Conservation (phyloP, 1,140 invertebrate genomes). For the Pogonus chalceus region DNA sequence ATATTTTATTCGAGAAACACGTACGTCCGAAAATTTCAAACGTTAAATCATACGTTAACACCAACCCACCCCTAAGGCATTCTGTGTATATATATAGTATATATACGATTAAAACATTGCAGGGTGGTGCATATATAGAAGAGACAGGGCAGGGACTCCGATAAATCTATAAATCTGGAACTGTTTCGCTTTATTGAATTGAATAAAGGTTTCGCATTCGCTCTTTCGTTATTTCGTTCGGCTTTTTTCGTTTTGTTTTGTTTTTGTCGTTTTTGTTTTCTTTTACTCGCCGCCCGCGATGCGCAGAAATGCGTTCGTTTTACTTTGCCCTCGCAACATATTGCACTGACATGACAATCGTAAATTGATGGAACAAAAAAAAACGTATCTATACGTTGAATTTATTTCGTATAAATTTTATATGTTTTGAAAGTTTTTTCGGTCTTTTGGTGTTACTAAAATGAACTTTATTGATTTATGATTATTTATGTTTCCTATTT, state of each 20-base stretch:
- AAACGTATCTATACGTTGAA: background rate
- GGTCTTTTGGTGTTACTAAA: background rate
- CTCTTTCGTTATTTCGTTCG: background rate
- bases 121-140: background rate
- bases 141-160: background rate
- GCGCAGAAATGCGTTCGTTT: background rate
- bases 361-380: conserved; percentile 4
- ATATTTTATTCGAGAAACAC: background rate
- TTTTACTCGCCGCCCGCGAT: background rate
- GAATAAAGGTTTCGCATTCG: background rate
- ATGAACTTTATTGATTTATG: too few species aligned
- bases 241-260: background rate
- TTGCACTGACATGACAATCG: conserved; percentile 6
- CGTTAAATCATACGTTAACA: background rate
- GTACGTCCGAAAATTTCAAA: background rate
- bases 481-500: too few species aligned
- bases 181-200: background rate
- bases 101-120: too few species aligned
- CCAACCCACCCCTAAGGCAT: too few species aligned
- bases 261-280: background rate
- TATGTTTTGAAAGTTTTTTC: conserved; percentile 1
- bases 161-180: background rate
- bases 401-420: conserved; percentile 5
- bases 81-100: too few species aligned
- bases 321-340: background rate